Conservation (phyloP, 2,888 invertebrate genomes). For the Eupithecia dodoneata region DNA sequence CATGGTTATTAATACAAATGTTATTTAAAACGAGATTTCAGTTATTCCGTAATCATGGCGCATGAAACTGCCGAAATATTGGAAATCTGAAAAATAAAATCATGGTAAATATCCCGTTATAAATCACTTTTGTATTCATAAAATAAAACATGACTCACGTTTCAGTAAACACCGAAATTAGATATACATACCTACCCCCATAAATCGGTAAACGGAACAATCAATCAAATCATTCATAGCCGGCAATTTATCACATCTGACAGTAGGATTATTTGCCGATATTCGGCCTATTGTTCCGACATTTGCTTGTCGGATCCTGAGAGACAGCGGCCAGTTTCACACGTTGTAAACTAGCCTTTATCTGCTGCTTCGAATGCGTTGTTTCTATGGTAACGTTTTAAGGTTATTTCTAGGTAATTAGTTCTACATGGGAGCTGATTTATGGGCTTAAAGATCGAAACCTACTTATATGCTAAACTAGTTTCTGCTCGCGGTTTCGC, state of each 20-base stretch:
- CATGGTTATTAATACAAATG: too few relatives aligned
- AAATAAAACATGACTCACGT: slow-evolving; percentile 1
- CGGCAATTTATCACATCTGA: background rate
- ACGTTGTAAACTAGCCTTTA: background rate
- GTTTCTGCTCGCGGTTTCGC: too few relatives aligned
- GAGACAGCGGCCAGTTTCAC: background rate
- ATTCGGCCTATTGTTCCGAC: slow-evolving; percentile 5
- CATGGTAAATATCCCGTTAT: too few relatives aligned
- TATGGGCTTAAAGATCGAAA: too few relatives aligned
- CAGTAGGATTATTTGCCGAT: slow-evolving; percentile 6
- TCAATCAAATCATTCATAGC: slow-evolving; percentile 13
- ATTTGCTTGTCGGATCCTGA: slow-evolving; percentile 3
- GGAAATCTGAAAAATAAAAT: too few relatives aligned
- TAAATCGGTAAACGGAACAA: slow-evolving; percentile 4
- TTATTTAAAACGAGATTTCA: too few relatives aligned
- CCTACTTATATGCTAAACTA: too few relatives aligned
- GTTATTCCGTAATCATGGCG: too few relatives aligned
- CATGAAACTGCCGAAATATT: too few relatives aligned
- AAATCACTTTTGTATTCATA: background rate
- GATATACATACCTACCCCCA: background rate
- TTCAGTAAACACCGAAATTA: slow-evolving; percentile 6
- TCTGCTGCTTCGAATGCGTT: background rate
- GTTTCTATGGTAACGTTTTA: background rate
- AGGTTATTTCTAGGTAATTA: too few relatives aligned
- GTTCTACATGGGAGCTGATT: too few relatives aligned